phyloP scores from a whole-genome alignment of 2,797 vertebrate species.

The Poecilia velifera region DNA sequence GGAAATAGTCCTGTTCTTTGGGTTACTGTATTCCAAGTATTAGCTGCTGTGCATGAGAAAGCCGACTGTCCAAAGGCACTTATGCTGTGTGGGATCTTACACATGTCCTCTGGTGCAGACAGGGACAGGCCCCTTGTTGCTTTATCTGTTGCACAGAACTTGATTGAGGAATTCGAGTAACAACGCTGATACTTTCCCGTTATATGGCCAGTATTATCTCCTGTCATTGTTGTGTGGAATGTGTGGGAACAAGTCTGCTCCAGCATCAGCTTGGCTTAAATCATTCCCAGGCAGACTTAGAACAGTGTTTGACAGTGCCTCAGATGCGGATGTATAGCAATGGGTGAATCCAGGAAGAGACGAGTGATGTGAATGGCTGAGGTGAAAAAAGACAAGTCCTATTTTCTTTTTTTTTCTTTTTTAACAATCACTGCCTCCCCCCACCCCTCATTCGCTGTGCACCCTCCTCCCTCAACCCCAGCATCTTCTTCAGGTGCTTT shows the following conservation, averaged over 20 bases:
- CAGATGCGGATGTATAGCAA: constrained; percentile 25
- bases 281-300: constrained; percentile 10
- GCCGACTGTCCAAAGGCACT: background rate
- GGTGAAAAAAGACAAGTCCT: constrained; percentile 50
- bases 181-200: constrained; percentile 75
- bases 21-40: background rate
- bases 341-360: constrained; percentile 32
- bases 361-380: constrained; percentile 40
- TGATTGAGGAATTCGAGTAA: constrained; percentile 81
- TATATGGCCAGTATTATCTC: constrained; percentile 74
- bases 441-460: constrained; percentile 26
- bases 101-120: background rate
- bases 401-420: constrained; percentile 32
- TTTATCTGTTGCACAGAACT: constrained; percentile 80
- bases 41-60: background rate
- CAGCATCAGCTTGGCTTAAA: constrained; percentile 33
- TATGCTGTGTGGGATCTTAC: background rate
- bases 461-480: constrained; percentile 41
- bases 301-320: constrained; percentile 32
- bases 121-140: constrained; percentile 66
- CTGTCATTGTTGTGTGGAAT: constrained; percentile 68
- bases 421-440: constrained; percentile 53
- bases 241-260: constrained; percentile 70
- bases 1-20: background rate
- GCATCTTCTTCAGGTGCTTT: constrained; percentile 85